phyloP scores from a whole-genome alignment of 2,888 invertebrate species.

The Lampropteryx suffumata region DNA sequence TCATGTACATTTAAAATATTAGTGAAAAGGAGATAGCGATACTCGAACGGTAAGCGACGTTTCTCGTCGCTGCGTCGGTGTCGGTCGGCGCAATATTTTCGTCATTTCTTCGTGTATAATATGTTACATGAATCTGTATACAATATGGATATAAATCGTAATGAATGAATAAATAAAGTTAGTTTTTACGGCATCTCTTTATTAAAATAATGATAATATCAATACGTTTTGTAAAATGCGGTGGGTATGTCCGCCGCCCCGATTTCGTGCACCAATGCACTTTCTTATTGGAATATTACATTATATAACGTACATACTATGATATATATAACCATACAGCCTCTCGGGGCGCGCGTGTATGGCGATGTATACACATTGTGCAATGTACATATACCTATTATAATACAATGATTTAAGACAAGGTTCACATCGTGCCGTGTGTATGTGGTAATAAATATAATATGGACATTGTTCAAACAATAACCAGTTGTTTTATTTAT shows the following conservation, averaged over 20 bases:
- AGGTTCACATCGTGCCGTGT: slow-evolving; percentile 96
- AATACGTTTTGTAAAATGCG: slow-evolving; percentile 81
- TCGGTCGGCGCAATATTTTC: slow-evolving; percentile 79
- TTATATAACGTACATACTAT: slow-evolving; percentile 83
- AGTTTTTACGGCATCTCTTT: slow-evolving; percentile 83
- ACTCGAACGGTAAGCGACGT: slow-evolving; percentile 73
- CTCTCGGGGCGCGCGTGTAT: slow-evolving; percentile 86
- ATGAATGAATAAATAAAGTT: slow-evolving; percentile 80
- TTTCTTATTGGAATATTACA: slow-evolving; percentile 84
- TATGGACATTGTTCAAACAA: slow-evolving; percentile 94
- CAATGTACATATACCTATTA: slow-evolving; percentile 89
- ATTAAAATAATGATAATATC: slow-evolving; percentile 82
- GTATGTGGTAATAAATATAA: slow-evolving; percentile 94
- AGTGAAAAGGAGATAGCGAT: slow-evolving; percentile 79
- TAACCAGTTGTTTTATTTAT: slow-evolving; percentile 80
- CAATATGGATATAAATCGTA: slow-evolving; percentile 83
- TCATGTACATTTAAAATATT: slow-evolving; percentile 83
- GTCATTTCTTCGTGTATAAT: slow-evolving; percentile 84
- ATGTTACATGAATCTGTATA: slow-evolving; percentile 86
- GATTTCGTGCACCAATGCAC: slow-evolving; percentile 83
- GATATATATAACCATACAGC: slow-evolving; percentile 83
- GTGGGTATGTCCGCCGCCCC: slow-evolving; percentile 78
- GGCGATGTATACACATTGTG: slow-evolving; percentile 86
- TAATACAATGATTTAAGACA: slow-evolving; percentile 90
- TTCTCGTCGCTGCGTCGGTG: slow-evolving; percentile 65